Base-by-base conservation (phyloP, 2,888 invertebrate genomes). In the Torymus tubicola region DNA sequence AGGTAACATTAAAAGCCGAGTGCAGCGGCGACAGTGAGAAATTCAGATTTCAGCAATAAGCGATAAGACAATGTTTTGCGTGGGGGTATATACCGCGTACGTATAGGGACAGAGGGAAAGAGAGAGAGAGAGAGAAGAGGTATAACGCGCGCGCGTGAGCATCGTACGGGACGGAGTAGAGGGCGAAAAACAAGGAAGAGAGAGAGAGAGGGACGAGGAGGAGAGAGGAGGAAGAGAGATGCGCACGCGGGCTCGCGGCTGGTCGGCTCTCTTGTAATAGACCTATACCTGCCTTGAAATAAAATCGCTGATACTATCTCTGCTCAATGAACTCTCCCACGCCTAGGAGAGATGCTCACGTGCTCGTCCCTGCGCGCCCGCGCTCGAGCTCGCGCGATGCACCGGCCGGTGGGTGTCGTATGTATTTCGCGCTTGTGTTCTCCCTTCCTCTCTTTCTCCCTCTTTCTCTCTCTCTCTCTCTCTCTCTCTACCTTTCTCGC, bases 241-340 rank as follows among this genome's bases (percentile, higher is more conserved):
- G 60, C 61, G 53, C 69, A 55, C 71, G 53, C 60, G 42, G 42
- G 42, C 64, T 64, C 31, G 50, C 42, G 61, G 86, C 86, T 86
- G 87, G 84, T 82, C 85, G 86, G 83, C 83, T 84, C 80, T 84
- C 82, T 81, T 85, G 86, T 88, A 89, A 88, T 89, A 89, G 89
- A 88, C 87, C 88, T 88, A 90, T 88, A 88, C 88, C 89, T 89
- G 89, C 86, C 88, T 88, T 87, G 87, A 88, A 90, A 90, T 90
- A 90, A 89, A 90, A 90, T 90, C 90, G 88, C 88, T 88, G 90
- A 90, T 90, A 90, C 87, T 89, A 90, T 90, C 90, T 90, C 87
- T 89, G 86, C 89, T 89, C 87, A 90, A 90, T 89, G 90, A 90
- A 90, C 90, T 90, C 90, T 90, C 90, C 90, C 90, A 90, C 90